phyloP scores from a whole-genome alignment of 2,113 vertebrate species.

The Pitta sordida region DNA sequence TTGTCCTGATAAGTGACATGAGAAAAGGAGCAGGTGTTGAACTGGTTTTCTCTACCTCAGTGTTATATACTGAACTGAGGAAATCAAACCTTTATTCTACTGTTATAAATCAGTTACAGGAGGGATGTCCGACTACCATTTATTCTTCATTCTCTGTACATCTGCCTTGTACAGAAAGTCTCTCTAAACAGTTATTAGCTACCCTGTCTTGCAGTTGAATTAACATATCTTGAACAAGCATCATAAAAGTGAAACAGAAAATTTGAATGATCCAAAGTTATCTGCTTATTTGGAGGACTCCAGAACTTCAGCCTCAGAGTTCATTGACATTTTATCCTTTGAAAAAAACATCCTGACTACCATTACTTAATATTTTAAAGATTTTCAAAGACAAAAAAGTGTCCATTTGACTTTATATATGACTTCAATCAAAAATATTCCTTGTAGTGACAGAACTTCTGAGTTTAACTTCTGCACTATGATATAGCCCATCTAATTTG shows the following conservation, averaged over 20 bases:
- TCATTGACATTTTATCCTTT: neutral
- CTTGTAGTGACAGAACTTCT: neutral
- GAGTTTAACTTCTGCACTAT: neutral
- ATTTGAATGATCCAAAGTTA: neutral
- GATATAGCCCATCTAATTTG: neutral
- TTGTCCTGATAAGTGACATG: neutral
- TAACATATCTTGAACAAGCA: neutral
- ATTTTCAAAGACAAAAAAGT: neutral
- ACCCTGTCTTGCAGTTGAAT: neutral
- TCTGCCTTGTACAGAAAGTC: neutral
- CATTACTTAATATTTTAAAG: neutral
- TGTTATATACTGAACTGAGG: neutral
- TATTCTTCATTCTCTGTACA: neutral
- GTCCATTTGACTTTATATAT: neutral
- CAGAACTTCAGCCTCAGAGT: neutral
- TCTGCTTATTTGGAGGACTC: neutral
- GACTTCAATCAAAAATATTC: fast-evolving
- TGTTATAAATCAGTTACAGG: neutral
- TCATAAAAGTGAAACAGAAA: neutral
- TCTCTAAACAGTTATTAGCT: neutral
- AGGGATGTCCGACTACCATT: neutral
- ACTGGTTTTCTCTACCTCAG: neutral
- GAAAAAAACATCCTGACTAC: neutral
- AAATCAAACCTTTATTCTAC: neutral
- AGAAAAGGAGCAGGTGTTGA: neutral